A percentile compares a stretch with the other conserved stretches of the same genome.
These are phyloP conservation scores for Engystomops pustulosus DNA, from an alignment of 2,113 vertebrate genomes.

Conservation along the genomic window DNA sequence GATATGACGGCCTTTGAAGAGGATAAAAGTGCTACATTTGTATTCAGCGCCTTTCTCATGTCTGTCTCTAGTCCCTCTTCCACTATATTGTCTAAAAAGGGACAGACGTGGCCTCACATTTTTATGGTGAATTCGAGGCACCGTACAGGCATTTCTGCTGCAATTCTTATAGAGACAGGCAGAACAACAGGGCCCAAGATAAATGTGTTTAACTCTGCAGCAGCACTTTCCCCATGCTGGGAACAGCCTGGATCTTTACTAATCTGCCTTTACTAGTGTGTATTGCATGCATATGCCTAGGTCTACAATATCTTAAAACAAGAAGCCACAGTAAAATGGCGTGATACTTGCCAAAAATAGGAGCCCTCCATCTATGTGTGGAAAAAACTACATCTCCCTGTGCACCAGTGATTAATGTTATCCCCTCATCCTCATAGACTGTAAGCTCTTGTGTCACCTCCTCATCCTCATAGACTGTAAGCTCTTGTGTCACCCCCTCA, in stretches of 20 bases:
- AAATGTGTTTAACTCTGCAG: conserved; percentile 1
- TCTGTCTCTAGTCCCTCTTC: not conserved
- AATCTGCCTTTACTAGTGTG: not conserved
- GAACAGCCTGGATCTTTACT: not conserved
- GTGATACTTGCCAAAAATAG: too few species aligned
- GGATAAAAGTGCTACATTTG: conserved; percentile 20
- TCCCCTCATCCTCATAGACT: too few species aligned
- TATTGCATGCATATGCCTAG: not conserved
- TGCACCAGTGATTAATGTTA: too few species aligned
- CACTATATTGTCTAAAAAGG: not conserved
- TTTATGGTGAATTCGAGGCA: not conserved
- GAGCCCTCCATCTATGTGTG: too few species aligned
- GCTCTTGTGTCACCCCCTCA: too few species aligned
- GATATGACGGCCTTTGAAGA: not conserved
- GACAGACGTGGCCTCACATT: conserved; percentile 20
- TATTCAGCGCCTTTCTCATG: not conserved
- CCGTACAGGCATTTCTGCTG: conserved; percentile 13
- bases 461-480: too few species aligned
- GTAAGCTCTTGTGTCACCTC: too few species aligned
- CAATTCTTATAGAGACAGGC: not conserved
- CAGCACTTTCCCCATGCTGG: not conserved
- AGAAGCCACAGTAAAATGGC: too few species aligned
- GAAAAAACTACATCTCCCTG: too few species aligned
- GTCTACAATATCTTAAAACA: too few species aligned
- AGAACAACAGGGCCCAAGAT: conserved; percentile 14